Evolutionary conservation across 2,113 vertebrate genomes (phyloP).

Genomic region (Neolamprologus devosi): DNA sequence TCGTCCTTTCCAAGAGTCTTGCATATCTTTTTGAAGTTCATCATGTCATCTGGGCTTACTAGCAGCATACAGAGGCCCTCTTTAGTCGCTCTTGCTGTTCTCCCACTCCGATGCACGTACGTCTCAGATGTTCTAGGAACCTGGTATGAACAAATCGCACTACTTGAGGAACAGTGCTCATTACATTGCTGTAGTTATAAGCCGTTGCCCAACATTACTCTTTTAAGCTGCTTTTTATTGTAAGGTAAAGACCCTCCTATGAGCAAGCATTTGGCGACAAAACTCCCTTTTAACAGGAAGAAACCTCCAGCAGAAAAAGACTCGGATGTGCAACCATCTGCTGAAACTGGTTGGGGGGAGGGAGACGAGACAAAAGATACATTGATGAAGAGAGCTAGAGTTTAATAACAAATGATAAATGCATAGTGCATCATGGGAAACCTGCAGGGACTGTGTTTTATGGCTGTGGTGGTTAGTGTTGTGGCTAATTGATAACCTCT

Average conservation of each 20-base stretch:
- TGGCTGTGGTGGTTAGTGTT: neutral
- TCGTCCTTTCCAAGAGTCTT: slow-evolving; percentile 84
- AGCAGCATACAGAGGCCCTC: slow-evolving; percentile 88
- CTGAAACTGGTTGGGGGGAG: neutral
- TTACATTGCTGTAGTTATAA: neutral
- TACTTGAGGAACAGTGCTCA: neutral
- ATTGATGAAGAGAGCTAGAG: neutral
- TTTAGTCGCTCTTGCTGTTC: slow-evolving; percentile 85
- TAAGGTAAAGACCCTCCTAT: neutral
- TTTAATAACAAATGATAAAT: neutral
- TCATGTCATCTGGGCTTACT: slow-evolving; percentile 84
- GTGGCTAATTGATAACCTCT: neutral
- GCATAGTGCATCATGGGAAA: neutral
- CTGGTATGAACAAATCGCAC: slow-evolving; percentile 52
- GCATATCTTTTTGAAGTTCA: slow-evolving; percentile 91
- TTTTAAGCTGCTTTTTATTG: neutral
- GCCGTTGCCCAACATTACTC: neutral
- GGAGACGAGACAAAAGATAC: rapidly evolving
- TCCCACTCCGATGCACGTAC: slow-evolving; percentile 89
- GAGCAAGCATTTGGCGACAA: rapidly evolving
- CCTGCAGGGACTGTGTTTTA: neutral
- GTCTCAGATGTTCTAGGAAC: slow-evolving; percentile 91
- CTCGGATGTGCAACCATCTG: rapidly evolving
- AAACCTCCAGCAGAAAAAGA: neutral
- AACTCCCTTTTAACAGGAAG: neutral